A percentile compares a stretch with the other conserved stretches of the same genome.
Evolutionary conservation across 2,113 vertebrate species (phyloP).

Genomic region (Indri indri): DNA sequence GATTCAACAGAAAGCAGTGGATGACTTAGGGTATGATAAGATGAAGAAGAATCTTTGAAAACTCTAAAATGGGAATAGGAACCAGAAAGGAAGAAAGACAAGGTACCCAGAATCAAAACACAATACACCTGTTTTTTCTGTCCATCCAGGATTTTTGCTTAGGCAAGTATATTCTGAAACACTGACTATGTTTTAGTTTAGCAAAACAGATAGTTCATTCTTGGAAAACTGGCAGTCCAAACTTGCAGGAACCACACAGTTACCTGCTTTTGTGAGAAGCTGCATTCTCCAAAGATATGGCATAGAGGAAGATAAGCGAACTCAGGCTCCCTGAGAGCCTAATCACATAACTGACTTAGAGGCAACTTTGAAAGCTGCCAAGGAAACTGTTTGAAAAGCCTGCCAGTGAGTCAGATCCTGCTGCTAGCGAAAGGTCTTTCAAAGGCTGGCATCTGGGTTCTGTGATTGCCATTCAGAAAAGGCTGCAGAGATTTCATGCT

Average conservation of each 20-base stretch:
- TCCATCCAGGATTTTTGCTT: neutral
- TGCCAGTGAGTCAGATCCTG: constrained; percentile 70
- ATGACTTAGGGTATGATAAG: neutral
- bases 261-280: constrained; percentile 59
- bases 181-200: neutral
- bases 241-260: constrained; percentile 15
- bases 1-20: neutral
- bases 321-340: constrained; percentile 43
- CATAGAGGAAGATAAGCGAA: constrained; percentile 52
- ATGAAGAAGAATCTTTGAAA: neutral
- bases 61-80: neutral
- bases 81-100: neutral
- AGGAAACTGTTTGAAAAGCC: constrained; percentile 67
- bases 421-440: constrained; percentile 72
- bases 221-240: neutral
- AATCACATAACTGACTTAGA: constrained; percentile 63
- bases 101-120: neutral
- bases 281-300: constrained; percentile 21
- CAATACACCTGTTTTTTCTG: neutral
- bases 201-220: neutral
- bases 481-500: neutral
- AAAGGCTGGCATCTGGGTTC: constrained; percentile 68
- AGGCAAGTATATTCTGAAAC: constrained; percentile 9
- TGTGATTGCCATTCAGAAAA: constrained; percentile 61
- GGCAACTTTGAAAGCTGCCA: constrained; percentile 69